Base-by-base conservation (phyloP, 2,888 invertebrate species). In the Helobdella robusta region DNA sequence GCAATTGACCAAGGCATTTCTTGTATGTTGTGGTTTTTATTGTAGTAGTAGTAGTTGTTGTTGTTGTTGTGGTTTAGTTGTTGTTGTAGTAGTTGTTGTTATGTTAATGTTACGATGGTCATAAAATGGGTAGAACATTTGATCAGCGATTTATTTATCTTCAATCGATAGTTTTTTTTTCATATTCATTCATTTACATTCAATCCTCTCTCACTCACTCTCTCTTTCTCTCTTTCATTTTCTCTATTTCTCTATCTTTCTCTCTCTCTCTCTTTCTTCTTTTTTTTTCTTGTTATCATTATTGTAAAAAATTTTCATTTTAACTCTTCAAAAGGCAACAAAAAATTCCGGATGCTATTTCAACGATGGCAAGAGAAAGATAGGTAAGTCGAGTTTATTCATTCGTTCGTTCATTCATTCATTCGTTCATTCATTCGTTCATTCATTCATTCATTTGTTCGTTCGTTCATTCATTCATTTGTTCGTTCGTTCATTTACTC, bases 341-440 rank as follows among this genome's bases (percentile, higher is more conserved):
- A 25, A 48, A 2, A 61, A 66, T 11, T 59, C 46, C n/a, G 68
- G 64, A 18, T 66, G 64, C 67, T 75, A 70, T 71, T 76, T 77
- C 66, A 69, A 67, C 35, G 77, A 77, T 71, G 76, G 75, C n/a
- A 71, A 68, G 30, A 70, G 75, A 66, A 73, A 73, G 67, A 75
- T 76, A 59, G 77, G 77, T 77, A 67, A 63, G 71, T n/a, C 28
- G 34, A 18, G 18, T 15, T 18, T 36, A 18, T 58, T 35, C 18
- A 32, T 35, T 1, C 8, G 30, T 46, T 44, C n/a, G 20, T 36
- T 60, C 23, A 44, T 44, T 25, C 1, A 4, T 25, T 25, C 25
- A 20, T 40, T 2, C 2, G 2, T 44, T 11, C n/a, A 3, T 44
- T 20, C 40, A 1, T 25, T 11, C 40, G 8, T 15, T 15, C 11